Evolutionary conservation across 2,797 vertebrate genomes (phyloP), one percentile per base, ranked within the genome.

Genomic region (Graptemys geographica): DNA sequence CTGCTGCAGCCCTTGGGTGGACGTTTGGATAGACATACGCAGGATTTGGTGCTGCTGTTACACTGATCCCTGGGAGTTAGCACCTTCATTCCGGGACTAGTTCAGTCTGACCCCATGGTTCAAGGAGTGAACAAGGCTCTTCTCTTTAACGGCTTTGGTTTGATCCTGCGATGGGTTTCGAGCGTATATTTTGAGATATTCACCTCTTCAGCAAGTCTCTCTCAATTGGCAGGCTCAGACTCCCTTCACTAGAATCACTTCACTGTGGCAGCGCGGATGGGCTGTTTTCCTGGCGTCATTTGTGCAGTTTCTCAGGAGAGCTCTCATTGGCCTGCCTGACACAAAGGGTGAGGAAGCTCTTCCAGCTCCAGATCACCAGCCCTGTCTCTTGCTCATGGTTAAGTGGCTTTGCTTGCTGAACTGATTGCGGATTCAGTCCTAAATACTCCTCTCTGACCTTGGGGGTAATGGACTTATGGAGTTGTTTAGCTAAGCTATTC

Each of bases 391-490:
- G 80, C 44, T 8, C 3, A 3, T 19, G 25, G 2, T 27, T 72
- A 12, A 10, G 51, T 2, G 41, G 23, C n/a, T 52, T 33, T 53
- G 19, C 52, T 21, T 16, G 52, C 31, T 1, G 0, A 79, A 41
- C 6, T 0, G 10, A 33, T 5, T 59, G 53, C 0, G 10, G 79
- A 52, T 28, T 47, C 56, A 2, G 52, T 16, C 13, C 52, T n/a
- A 1, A 2, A 52, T 44, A 52, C 0, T 0, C 0, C 33, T 59
- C 27, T 65, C 59, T 65, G 59, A 3, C 13, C 56, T 0, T 0
- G 23, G 78, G 25, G n/a, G 16, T 4, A 27, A 52, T 2, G n/a
- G 33, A 56, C 81, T 55, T 1, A 0, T 5, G 41, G 65, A 4
- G 33, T 59, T 59, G 28, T 28, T 59, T 31, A 59, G 57, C 28